Evolutionary conservation across 2,888 invertebrate genomes (phyloP), one percentile per base, ranked within the genome.

Genomic region (Macrophya alboannulata): DNA sequence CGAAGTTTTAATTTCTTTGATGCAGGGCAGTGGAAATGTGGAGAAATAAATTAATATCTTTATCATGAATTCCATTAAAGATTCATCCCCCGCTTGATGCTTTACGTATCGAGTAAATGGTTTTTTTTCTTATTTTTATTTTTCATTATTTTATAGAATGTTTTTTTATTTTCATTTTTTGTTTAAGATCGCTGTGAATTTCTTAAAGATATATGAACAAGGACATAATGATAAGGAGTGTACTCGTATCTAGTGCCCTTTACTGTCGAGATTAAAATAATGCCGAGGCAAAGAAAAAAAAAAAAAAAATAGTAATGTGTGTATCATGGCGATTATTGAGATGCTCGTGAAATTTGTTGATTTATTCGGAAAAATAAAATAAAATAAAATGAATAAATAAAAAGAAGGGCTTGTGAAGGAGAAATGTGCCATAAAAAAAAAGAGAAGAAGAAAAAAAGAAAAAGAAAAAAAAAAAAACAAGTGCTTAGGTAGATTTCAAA

Each of bases 371-470:
- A 25, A 25, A 62, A 90, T 25, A 55, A n/a, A 31, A 51, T 21
- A 8, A 77, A 8, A 74, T 17, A 45, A 77, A 8, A 74, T 17
- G 25, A 10, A 21, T 10, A 21, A 12, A 45, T 40, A 43, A 37
- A 43, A 40, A 25, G 62, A 87, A 87, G 86, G 89, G 87, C 86
- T 88, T 88, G 86, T 88, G 87, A 68, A 31, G 87, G 87, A 90
- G 87, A 89, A 87, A 90, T 90, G 91, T 91, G 91, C 91, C 91
- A 91, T 91, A 91, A 90, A 71, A 31, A 40, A n/a, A 59, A 31
- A 37, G n/a, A n/a, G n/a, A n/a, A n/a, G n/a, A n/a, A n/a, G n/a
- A 90, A 89, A 79, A 72, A 43, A 17, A 10, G 88, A 85, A 85
- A 88, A 88, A 21, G 45, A n/a, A 79, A 31, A 37, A 90, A 89